Conservation (phyloP, 2,113 vertebrate genomes). For the Ciconia boyciana region DNA sequence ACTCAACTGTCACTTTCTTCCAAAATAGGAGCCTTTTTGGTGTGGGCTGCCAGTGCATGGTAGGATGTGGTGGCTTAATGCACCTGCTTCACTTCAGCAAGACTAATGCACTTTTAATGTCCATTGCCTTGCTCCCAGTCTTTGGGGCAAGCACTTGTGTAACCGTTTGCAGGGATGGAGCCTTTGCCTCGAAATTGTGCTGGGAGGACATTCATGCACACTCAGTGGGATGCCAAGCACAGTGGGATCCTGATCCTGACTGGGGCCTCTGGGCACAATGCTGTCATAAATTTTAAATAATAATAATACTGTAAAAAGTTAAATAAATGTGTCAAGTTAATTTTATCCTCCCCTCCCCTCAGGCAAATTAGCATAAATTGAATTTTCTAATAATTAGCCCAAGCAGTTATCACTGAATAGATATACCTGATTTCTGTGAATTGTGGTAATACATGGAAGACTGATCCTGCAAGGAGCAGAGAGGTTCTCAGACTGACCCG, state of each 20-base stretch:
- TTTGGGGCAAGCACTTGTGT: neutral
- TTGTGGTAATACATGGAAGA: neutral
- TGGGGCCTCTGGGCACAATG: neutral
- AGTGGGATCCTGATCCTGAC: neutral
- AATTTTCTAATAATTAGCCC: slow-evolving; percentile 45
- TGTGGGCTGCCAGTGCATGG: neutral
- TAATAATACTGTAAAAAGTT: slow-evolving; percentile 30
- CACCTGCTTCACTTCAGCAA: neutral
- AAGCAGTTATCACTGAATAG: neutral
- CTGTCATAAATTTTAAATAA: slow-evolving; percentile 35
- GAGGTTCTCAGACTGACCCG: neutral
- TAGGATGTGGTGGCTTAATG: neutral
- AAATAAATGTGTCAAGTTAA: slow-evolving; percentile 59
- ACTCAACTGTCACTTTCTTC: neutral
- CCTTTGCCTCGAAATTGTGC: neutral
- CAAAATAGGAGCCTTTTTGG: neutral
- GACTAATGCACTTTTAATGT: neutral
- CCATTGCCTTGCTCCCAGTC: accelerated
- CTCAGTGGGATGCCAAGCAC: accelerated
- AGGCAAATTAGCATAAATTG: slow-evolving; percentile 22
- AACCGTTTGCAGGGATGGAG: neutral
- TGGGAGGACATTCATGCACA: neutral
- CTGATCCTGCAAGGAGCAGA: neutral
- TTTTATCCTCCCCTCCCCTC: slow-evolving; percentile 51
- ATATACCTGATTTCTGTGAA: neutral